These are phyloP conservation scores for Rana temporaria DNA, from an alignment of 2,113 vertebrate genomes.

Conservation along the genomic window DNA sequence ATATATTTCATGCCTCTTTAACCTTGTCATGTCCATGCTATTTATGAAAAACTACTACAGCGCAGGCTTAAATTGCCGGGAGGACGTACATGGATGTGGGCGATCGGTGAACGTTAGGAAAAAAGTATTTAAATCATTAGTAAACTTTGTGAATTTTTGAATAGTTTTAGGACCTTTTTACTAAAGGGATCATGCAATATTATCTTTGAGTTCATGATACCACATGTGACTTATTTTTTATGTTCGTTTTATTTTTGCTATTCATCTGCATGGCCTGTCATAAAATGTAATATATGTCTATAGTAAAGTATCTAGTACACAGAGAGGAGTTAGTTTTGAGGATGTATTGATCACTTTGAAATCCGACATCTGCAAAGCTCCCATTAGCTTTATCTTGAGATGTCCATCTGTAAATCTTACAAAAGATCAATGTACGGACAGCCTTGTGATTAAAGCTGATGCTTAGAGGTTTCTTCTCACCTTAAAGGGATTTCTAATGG, in stretches of 20 bases:
- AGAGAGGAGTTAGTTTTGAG: constrained; percentile 6
- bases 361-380: constrained; percentile 32
- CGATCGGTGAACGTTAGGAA: too few species aligned
- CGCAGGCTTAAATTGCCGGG: too few species aligned
- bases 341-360: constrained; percentile 39
- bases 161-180: too few species aligned
- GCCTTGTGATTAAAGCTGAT: constrained; percentile 41
- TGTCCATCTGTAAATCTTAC: constrained; percentile 51
- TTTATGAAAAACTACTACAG: too few species aligned
- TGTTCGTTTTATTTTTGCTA: background rate
- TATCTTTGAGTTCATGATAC: background rate
- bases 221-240: background rate
- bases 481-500: constrained; percentile 21
- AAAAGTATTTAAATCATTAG: too few species aligned
- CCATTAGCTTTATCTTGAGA: constrained; percentile 49
- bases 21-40: too few species aligned
- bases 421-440: constrained; percentile 37
- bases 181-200: background rate
- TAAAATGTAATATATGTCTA: background rate
- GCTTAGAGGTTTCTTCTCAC: constrained; percentile 33
- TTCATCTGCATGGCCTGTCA: background rate
- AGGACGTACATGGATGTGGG: too few species aligned
- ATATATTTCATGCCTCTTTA: too few species aligned
- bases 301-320: constrained; percentile 1
- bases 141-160: too few species aligned